A percentile compares a stretch with the other conserved stretches of the same genome.
phyloP scores from a whole-genome alignment of 2,888 invertebrate genomes.

The Ceratothoa steindachneri region DNA sequence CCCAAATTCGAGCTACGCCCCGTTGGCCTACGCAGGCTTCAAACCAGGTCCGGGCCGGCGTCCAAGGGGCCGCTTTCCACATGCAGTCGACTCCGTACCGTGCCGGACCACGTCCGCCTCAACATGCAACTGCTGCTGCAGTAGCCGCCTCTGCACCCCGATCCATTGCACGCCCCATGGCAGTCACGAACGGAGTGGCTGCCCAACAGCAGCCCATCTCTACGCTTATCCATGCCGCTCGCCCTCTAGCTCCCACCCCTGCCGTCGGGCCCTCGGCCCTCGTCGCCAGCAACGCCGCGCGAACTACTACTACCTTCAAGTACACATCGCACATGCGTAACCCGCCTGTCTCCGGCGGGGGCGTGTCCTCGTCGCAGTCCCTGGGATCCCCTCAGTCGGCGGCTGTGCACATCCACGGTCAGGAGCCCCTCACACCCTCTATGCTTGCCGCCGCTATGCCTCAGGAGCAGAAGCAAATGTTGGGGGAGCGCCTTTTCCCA shows the following conservation, averaged over 20 bases:
- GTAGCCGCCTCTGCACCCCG: slow-evolving; percentile 31
- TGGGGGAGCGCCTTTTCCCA: slow-evolving; percentile 97
- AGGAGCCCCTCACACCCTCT: slow-evolving; percentile 93
- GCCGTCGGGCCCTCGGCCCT: slow-evolving; percentile 49
- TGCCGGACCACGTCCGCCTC: slow-evolving; percentile 48
- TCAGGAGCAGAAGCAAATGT: slow-evolving; percentile 98
- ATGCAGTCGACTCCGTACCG: slow-evolving; percentile 49
- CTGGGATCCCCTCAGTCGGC: slow-evolving; percentile 22
- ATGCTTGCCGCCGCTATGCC: slow-evolving; percentile 93
- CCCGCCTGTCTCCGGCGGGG: slow-evolving; percentile 59
- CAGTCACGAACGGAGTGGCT: slow-evolving; percentile 25
- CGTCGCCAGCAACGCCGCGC: slow-evolving; percentile 53
- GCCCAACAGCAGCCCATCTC: slow-evolving; percentile 27
- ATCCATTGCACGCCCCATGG: slow-evolving; percentile 48
- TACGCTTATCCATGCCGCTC: slow-evolving; percentile 40
- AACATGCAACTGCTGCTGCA: slow-evolving; percentile 49
- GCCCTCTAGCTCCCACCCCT: slow-evolving; percentile 49
- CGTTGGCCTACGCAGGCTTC: slow-evolving; percentile 78
- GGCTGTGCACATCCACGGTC: slow-evolving; percentile 78
- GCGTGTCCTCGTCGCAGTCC: neutral
- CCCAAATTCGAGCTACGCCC: slow-evolving; percentile 78
- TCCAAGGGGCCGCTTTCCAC: slow-evolving; percentile 55
- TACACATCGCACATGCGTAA: slow-evolving; percentile 89
- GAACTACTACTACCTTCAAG: slow-evolving; percentile 68
- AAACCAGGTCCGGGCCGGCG: slow-evolving; percentile 68